Conservation (phyloP, 2,113 vertebrate genomes). For the Clupea harengus region DNA sequence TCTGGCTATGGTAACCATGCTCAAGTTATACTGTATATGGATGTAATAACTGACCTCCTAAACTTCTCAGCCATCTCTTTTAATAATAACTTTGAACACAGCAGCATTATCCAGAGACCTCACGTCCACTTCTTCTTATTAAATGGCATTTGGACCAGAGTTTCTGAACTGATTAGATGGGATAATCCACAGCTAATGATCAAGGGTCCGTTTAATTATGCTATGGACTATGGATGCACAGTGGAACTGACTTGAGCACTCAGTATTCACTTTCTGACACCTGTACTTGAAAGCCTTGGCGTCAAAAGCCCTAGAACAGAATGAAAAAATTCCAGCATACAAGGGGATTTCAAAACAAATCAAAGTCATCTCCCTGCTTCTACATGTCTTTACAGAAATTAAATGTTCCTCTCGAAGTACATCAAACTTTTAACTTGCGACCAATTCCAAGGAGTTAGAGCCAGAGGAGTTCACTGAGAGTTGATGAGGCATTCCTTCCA, state of each 20-base stretch:
- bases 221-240: not conserved
- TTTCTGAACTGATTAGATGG: not conserved
- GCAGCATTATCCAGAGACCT: not conserved
- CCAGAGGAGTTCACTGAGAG: not conserved
- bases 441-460: not conserved
- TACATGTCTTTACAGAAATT: not conserved
- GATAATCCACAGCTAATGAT: not conserved
- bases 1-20: not conserved
- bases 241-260: not conserved
- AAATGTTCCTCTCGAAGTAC: not conserved
- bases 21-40: not conserved
- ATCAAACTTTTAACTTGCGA: not conserved
- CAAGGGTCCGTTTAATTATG: not conserved
- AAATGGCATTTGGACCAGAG: not conserved
- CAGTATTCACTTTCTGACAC: not conserved
- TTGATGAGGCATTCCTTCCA: not conserved
- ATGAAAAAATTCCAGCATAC: not conserved
- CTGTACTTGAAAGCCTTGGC: not conserved
- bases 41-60: not conserved
- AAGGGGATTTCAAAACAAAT: slow-evolving; percentile 4
- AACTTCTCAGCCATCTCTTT: not conserved
- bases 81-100: not conserved
- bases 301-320: not conserved
- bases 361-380: not conserved
- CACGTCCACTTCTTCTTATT: not conserved